Base-by-base conservation (phyloP, 2,888 invertebrate genomes). In the Osedax frankpressi region DNA sequence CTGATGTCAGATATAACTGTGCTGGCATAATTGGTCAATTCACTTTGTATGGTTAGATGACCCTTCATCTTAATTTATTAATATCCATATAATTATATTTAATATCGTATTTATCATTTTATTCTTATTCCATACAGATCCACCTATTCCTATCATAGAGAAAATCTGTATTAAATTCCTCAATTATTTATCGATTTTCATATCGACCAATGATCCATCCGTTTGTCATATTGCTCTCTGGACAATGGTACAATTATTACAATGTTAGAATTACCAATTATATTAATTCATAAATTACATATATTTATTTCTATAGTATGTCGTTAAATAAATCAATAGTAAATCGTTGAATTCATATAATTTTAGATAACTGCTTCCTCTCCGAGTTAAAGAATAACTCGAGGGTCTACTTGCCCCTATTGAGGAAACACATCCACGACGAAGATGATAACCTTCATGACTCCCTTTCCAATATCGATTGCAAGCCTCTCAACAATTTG, bases 1-100 rank as follows among this genome's bases (percentile, higher is more conserved):
- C 79, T 24, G 81, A 81, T 68, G 77, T 81, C 2, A 78, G 79
- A 67, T 81, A 82, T 74, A 82, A 82, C 76, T 79, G 80, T 78
- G 82, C 81, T 11, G 81, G 82, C 0, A 80, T 78, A 3, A 75
- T 82, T 1, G 81, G 81, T 1, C 81, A 82, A 70, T 71, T 82
- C 14, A 75, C 78, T 3, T 73, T 81, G n/a, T n/a, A 2, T 74
- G 28, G 69, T 24, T n/a, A 69, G 2, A 19, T 2, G 27, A 28
- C n/a, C 59, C 0, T 59, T 0, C 27, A 14, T 28, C 2, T 69
- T 28, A 30, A 28, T 28, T 69, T 11, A n/a, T 19, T 69, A 19
- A 28, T 6, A 30, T 25, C 27, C 69, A 28, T 28, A 28, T 28
- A 24, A 14, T n/a, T 65, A 65, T 65, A 65, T 65, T 65, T 26